Evolutionary conservation across 1,140 invertebrate genomes (phyloP).

Genomic region (Goniozus legneri): DNA sequence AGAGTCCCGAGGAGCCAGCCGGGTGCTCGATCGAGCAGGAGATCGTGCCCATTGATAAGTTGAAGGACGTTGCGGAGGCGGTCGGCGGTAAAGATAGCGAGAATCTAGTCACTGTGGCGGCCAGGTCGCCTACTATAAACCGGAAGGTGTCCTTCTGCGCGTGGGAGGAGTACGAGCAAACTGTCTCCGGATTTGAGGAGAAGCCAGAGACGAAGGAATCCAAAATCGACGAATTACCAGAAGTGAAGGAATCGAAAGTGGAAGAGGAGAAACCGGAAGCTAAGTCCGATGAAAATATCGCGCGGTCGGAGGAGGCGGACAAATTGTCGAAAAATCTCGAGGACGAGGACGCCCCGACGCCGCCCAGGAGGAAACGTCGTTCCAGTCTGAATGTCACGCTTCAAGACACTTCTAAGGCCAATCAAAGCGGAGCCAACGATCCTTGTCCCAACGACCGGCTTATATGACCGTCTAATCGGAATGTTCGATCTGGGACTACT

Average conservation of each 20-base stretch:
- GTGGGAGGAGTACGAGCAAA: conserved; percentile 23
- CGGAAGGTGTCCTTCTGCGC: conserved; percentile 26
- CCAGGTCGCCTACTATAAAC: neutral
- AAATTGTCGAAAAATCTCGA: conserved; percentile 11
- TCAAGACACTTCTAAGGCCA: conserved; percentile 9
- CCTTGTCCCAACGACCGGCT: conserved; percentile 34
- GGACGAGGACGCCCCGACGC: conserved; percentile 32
- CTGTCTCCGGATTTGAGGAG: too few relatives aligned
- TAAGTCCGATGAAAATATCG: too few relatives aligned
- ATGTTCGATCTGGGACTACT: too few relatives aligned
- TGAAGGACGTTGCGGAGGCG: conserved; percentile 5
- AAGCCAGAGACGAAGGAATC: too few relatives aligned
- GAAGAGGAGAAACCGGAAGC: too few relatives aligned
- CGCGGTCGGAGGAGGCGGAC: neutral
- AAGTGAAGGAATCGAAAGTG: too few relatives aligned
- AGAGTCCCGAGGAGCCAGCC: conserved; percentile 2
- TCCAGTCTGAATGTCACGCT: conserved; percentile 23
- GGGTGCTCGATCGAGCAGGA: conserved; percentile 30
- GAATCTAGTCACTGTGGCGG: neutral
- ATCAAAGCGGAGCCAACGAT: conserved; percentile 14
- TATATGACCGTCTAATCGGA: conserved; percentile 29
- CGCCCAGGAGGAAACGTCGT: conserved; percentile 38
- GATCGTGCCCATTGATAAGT: conserved; percentile 24
- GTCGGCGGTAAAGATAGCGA: neutral
- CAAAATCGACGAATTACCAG: too few relatives aligned